Conservation (phyloP, 2,888 invertebrate genomes). For the Sisyra terminalis region DNA sequence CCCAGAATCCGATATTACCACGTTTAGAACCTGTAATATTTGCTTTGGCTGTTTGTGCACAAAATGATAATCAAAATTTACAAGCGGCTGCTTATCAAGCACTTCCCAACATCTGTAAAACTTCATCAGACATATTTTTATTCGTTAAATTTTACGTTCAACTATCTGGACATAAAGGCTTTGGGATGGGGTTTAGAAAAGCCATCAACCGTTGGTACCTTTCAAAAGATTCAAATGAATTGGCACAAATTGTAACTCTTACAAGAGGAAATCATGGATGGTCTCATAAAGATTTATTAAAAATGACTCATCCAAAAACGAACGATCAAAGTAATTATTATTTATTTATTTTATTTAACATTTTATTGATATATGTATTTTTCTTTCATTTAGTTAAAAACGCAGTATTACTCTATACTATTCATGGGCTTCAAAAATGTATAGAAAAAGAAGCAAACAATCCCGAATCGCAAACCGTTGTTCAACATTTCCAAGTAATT, state of each 20-base stretch:
- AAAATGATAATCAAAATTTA: conserved; percentile 18
- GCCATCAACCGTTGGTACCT: conserved; percentile 48
- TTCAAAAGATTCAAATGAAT: conserved; percentile 37
- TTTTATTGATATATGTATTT: conserved; percentile 5
- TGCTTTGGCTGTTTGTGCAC: conserved; percentile 5
- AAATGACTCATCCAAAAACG: conserved; percentile 40
- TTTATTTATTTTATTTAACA: neutral
- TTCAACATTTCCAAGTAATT: conserved; percentile 18
- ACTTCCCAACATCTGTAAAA: conserved; percentile 36
- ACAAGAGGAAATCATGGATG: conserved; percentile 47
- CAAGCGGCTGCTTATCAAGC: conserved; percentile 36
- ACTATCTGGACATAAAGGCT: conserved; percentile 20
- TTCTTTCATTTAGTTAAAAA: conserved; percentile 15
- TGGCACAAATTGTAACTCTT: conserved; percentile 45
- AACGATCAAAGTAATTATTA: conserved; percentile 29
- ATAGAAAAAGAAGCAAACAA: conserved; percentile 25
- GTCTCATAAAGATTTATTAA: conserved; percentile 54
- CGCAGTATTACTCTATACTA: conserved; percentile 13
- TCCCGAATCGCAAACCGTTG: conserved; percentile 22
- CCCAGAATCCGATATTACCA: neutral
- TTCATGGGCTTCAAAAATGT: conserved; percentile 28
- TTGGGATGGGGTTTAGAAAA: conserved; percentile 46
- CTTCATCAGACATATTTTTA: conserved; percentile 31
- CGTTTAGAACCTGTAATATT: conserved; percentile 4
- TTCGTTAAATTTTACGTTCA: conserved; percentile 19